Percentiles rank a stretch among this genome's conserved stretches.
Evolutionary conservation across 1,140 invertebrate genomes (phyloP).

Genomic region (Leptestheria dahalacensis): DNA sequence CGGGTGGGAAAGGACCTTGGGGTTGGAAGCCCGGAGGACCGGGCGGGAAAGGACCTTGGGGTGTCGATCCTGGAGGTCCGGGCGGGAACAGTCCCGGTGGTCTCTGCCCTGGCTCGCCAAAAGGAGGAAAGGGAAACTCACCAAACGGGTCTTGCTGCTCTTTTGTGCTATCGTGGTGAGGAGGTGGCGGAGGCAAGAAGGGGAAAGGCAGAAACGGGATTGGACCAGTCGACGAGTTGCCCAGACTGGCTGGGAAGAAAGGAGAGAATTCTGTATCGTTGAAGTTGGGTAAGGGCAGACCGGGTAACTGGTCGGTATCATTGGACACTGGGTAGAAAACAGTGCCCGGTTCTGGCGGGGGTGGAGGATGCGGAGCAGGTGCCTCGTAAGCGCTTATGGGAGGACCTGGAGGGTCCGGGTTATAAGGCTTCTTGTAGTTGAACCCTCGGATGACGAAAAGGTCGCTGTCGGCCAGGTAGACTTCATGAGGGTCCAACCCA

Average conservation of each 20-base stretch:
- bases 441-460: slow-evolving; percentile 67
- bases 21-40: neutral
- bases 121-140: slow-evolving; percentile 47
- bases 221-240: neutral
- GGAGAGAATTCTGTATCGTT: neutral
- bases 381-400: slow-evolving; percentile 68
- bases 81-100: slow-evolving; percentile 47
- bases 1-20: neutral
- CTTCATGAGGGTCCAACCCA: slow-evolving; percentile 64
- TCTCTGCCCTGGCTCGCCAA: neutral
- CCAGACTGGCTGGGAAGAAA: slow-evolving; percentile 21
- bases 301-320: slow-evolving; percentile 18
- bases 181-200: slow-evolving; percentile 17
- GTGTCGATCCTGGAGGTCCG: slow-evolving; percentile 32
- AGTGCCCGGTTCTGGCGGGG: slow-evolving; percentile 18
- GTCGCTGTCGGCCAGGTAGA: slow-evolving; percentile 78
- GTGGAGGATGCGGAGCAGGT: slow-evolving; percentile 33
- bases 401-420: slow-evolving; percentile 37
- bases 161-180: slow-evolving; percentile 14
- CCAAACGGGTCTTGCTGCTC: slow-evolving; percentile 37
- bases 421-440: slow-evolving; percentile 32
- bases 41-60: neutral
- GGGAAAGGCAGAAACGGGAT: neutral
- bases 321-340: slow-evolving; percentile 18
- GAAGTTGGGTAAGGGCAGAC: slow-evolving; percentile 26